Conservation (phyloP, 2,888 invertebrate genomes). For the Aphidoletes aphidimyza region DNA sequence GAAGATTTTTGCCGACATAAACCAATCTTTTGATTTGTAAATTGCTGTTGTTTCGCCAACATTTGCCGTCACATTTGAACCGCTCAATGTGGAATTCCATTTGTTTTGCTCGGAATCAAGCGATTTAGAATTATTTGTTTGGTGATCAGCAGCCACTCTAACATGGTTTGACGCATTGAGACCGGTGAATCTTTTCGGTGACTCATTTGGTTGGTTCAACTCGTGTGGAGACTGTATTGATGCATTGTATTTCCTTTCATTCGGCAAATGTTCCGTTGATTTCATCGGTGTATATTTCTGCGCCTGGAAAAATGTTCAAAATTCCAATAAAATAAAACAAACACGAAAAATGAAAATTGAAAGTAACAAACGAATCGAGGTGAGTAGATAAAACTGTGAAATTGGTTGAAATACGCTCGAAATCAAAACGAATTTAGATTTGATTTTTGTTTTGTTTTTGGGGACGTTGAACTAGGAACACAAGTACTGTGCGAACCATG, state of each 20-base stretch:
- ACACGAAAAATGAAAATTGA: not conserved
- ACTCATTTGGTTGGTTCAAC: not conserved
- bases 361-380: too few relatives aligned
- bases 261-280: constrained; percentile 51
- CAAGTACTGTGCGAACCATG: too few relatives aligned
- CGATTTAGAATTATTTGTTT: not conserved
- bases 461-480: too few relatives aligned
- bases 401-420: too few relatives aligned
- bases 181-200: not conserved
- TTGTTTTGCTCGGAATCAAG: not conserved
- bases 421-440: too few relatives aligned
- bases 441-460: too few relatives aligned
- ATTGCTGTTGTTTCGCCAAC: not conserved
- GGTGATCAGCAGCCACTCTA: not conserved
- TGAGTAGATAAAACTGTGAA: too few relatives aligned
- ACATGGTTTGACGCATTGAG: not conserved
- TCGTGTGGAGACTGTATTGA: not conserved
- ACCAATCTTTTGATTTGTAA: too few relatives aligned
- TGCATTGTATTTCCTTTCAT: constrained; percentile 5
- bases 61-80: not conserved
- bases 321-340: not conserved
- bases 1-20: too few relatives aligned
- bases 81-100: not conserved
- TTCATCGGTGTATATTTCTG: constrained; percentile 57
- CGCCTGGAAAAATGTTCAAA: constrained; percentile 56